Evolutionary conservation across 2,797 vertebrate species (phyloP).

Genomic region (Gymnothorax javanicus): DNA sequence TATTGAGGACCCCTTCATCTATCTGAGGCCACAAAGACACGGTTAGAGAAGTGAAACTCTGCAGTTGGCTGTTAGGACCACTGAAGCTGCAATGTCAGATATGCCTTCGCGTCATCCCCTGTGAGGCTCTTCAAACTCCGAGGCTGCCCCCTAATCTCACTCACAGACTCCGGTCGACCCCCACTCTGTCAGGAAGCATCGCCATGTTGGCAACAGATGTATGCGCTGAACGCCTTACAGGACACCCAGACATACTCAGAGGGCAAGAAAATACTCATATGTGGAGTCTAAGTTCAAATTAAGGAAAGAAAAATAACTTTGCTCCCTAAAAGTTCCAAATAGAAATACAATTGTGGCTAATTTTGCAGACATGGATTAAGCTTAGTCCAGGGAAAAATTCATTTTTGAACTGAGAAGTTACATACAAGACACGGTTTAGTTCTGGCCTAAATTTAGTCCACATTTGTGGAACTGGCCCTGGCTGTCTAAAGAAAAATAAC

Average conservation of each 20-base stretch:
- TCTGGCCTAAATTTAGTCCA: no score
- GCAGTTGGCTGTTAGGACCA: conserved; percentile 24
- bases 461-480: no score
- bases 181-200: conserved; percentile 1
- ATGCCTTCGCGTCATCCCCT: not conserved
- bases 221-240: not conserved
- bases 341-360: not conserved
- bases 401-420: no score
- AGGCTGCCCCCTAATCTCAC: conserved; percentile 19
- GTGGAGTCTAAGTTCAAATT: not conserved
- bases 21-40: not conserved
- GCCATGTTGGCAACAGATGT: conserved; percentile 5
- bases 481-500: not conserved
- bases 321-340: not conserved
- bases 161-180: conserved; percentile 8
- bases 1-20: not conserved
- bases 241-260: not conserved
- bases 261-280: not conserved
- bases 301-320: conserved; percentile 2
- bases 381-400: no score
- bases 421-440: no score
- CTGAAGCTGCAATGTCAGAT: not conserved
- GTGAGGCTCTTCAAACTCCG: not conserved
- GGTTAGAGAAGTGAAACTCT: conserved; percentile 27
- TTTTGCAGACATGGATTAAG: no score